Base-by-base conservation (phyloP, 2,888 invertebrate species). In the Agriopis leucophaearia region DNA sequence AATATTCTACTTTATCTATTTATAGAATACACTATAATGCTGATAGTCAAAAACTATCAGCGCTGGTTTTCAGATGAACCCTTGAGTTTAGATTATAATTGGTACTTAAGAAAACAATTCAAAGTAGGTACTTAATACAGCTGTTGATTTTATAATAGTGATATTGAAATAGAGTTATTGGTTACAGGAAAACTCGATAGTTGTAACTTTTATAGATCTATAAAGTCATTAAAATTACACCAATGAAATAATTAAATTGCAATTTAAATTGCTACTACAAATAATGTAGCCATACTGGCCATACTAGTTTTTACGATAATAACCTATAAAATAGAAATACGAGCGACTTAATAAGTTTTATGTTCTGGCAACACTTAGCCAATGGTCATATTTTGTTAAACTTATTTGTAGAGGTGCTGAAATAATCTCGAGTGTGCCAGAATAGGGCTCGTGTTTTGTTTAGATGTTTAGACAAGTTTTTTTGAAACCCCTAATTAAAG, bases 321-420 rank as follows among this genome's bases (percentile, higher is more conserved):
- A 64, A 70, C 66, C 59, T 68, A 66, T 72, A 72, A 70, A 71
- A 67, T 60, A 38, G 51, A 67, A 59, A 70, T 71, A 71, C 61
- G 60, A 50, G 69, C 70, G 70, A 71, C 72, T 75, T 77, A 79
- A 79, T 81, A 81, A 75, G 75, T 72, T 82, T 77, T 79, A 82
- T 76, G 69, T 68, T 67, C 74, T 69, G 69, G 74, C 72, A 79
- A 78, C 77, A 76, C 77, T 78, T 72, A 74, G 69, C 78, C 79
- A 78, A 77, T 80, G 78, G 75, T 76, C n/a, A n/a, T 27, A 74
- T 81, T 73, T 80, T 81, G 42, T 18, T 36, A 7, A 8, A n/a
- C 4, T 35, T n/a, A 51, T 36, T 2, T n/a, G 0, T 51, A n/a
- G 1, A 36, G 10, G 8, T 36, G 51, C 36, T 2, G 8, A 51